These are phyloP conservation scores for Sialia sialis DNA, from an alignment of 2,113 vertebrate species.

Conservation along the genomic window DNA sequence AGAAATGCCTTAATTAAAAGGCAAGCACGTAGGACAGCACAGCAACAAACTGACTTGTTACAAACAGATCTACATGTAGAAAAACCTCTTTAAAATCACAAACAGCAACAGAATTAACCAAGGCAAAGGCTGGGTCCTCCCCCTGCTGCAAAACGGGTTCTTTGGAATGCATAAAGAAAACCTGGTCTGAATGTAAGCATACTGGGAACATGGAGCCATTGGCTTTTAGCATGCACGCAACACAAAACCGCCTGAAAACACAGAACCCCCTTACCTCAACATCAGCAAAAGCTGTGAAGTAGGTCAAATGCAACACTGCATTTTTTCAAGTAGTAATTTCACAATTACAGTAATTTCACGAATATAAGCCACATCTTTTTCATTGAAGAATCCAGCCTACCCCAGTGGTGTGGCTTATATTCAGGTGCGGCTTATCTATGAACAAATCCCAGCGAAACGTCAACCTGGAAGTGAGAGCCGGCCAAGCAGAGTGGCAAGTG, in stretches of 20 bases:
- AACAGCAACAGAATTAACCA: not conserved
- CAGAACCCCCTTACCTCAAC: rapidly evolving
- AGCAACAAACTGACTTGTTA: not conserved
- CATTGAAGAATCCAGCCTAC: no score
- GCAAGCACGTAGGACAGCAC: not conserved
- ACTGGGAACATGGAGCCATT: not conserved
- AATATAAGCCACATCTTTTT: no score
- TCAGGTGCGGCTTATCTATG: no score
- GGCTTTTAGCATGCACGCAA: not conserved
- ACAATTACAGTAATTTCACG: no score
- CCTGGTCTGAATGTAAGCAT: not conserved
- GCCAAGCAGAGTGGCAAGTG: no score
- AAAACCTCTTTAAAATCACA: not conserved
- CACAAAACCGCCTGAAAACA: not conserved
- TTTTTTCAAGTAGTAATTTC: no score
- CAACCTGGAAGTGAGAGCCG: no score
- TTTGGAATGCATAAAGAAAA: not conserved
- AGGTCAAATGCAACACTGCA: not conserved
- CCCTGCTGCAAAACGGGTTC: not conserved
- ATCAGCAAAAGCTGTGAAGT: not conserved
- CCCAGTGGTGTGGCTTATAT: no score
- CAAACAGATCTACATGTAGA: not conserved
- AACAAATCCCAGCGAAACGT: no score
- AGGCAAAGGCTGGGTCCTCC: not conserved
- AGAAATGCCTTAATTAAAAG: not conserved